Conservation (phyloP, 1,140 invertebrate genomes). For the Brachionus paranguensis region DNA sequence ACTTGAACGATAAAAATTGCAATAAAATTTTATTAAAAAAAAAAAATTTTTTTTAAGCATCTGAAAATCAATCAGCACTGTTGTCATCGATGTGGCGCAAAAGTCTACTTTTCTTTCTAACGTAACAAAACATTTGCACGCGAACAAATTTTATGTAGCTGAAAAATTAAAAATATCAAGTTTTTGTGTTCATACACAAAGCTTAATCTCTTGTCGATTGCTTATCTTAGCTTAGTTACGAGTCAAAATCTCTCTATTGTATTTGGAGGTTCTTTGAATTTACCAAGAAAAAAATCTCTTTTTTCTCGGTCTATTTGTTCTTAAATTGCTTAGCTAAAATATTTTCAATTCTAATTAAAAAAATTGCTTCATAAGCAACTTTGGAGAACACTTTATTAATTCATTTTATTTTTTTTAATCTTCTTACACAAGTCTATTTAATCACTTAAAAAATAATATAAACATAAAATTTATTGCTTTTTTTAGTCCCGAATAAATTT, state of each 20-base stretch:
- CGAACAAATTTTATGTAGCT: background rate
- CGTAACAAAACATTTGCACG: background rate
- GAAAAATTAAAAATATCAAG: background rate
- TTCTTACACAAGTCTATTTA: too few relatives aligned
- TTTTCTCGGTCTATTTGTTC: background rate
- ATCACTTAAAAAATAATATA: too few relatives aligned
- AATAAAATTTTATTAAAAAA: background rate
- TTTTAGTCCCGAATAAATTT: background rate
- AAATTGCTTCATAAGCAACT: too few relatives aligned
- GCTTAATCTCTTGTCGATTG: background rate
- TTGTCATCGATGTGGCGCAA: background rate
- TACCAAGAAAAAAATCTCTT: background rate
- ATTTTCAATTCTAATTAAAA: too few relatives aligned
- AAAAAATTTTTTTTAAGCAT: background rate
- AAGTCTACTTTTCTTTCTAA: background rate
- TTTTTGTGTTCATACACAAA: background rate
- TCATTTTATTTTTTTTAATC: too few relatives aligned
- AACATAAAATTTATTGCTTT: too few relatives aligned
- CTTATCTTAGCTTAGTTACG: background rate
- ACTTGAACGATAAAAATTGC: background rate
- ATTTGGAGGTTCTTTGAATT: background rate
- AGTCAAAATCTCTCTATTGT: background rate
- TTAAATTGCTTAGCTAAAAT: too few relatives aligned
- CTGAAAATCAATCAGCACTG: background rate
- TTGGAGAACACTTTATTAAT: too few relatives aligned